Base-by-base conservation (phyloP, 2,888 invertebrate genomes). In the Graphium colonna region DNA sequence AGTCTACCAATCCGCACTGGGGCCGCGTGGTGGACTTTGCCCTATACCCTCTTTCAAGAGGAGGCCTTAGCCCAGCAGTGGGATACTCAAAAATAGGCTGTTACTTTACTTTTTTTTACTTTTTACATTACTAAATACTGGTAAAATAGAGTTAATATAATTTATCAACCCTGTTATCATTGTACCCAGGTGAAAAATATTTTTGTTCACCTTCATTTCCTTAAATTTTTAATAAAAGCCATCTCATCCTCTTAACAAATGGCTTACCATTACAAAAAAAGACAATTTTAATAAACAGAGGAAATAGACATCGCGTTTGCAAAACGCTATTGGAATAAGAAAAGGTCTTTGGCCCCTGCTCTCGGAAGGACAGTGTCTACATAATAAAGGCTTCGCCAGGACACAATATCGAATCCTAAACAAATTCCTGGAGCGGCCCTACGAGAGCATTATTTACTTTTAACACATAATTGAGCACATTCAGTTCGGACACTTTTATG, bases 401-500 rank as follows among this genome's bases (percentile, higher is more conserved):
- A 58, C 62, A 62, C 68, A 69, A 74, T 71, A 68, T 65, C 63
- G 67, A 67, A 73, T 71, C 75, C 79, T 75, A 76, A 81, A 64
- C 71, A 80, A 82, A 80, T 76, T 67, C 73, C 69, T 64, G 68
- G 63, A 75, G 69, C 65, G 70, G 61, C 69, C 72, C 69, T 64
- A 52, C 58, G 70, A 64, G 69, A 52, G 67, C 72, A 69, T 74
- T 81, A 74, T 75, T 77, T 78, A 73, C 75, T 71, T 79, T 78
- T 77, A 77, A 76, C 67, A 69, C 60, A 61, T 66, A 72, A 77
- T 74, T 74, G 69, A 69, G 68, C 60, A 65, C 63, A 60, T 68
- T 69, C 63, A 64, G 64, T 64, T 55, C 62, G 64, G 65, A 63
- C 66, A 71, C 62, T 72, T 75, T 70, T 68, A 68, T 68, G 60